Evolutionary conservation across 2,113 vertebrate genomes (phyloP), one percentile per base, ranked within the genome.

Genomic region (Mola mola): DNA sequence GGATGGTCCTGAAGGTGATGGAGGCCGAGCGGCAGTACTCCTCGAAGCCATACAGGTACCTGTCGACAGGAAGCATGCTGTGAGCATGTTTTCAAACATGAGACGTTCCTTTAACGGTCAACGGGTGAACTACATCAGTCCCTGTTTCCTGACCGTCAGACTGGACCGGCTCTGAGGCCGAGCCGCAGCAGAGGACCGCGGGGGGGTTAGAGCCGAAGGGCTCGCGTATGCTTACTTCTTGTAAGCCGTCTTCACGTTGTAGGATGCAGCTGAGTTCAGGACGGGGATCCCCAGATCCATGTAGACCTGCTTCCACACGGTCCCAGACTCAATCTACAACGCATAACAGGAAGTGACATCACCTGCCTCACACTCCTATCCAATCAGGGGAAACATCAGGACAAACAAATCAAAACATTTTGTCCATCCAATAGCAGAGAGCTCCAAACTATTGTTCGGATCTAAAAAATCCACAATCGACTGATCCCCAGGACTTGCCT

Each of bases 271-370:
- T 0, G 97, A 98, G 90, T 98, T 99, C 78, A 99, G 93, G 80
- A 99, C 94, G 7, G 97, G 97, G 92, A 99, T 98, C 81, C 97
- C 97, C 84, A 99, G 94, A 85, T 99, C 96, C 90, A 98, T 96
- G 93, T 99, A 99, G 93, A 99, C 94, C 92, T 98, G 97, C 88
- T 98, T 99, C 97, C 97, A 99, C 76, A 98, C 91, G 22, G 96
- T 95, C 53, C 96, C 97, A 43, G 96, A 98, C 74, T 99, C 97
- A 65, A 98, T 98, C 97, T 99, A 83, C 34, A 88, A 63, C 84
- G 82, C 50, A 31, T 37, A 11, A 8, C 34, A 46, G 5, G 22
- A 15, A 51, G 28, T 36, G 37, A 43, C 43, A 42, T 34, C 8
- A 55, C 50, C 28, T 2, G 48, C 4, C 15, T 36, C 7, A 19